A percentile compares a stretch with the other conserved stretches of the same genome.
These are phyloP conservation scores for Danio aesculapii DNA, from an alignment of 2,797 vertebrate species.

Conservation along the genomic window DNA sequence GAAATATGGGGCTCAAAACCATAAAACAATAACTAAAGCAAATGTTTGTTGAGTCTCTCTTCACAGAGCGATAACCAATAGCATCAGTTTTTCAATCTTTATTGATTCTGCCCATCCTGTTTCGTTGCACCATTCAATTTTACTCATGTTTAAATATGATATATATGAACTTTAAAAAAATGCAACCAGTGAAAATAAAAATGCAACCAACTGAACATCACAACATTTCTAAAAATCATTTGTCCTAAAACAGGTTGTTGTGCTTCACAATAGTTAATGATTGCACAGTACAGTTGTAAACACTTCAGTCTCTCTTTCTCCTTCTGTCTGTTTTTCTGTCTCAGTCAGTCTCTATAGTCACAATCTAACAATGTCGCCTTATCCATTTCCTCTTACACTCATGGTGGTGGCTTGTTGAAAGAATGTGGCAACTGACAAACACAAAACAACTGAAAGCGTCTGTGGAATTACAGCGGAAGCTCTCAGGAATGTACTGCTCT, in stretches of 20 bases:
- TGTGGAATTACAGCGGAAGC: conserved; percentile 60
- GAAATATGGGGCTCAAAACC: conserved; percentile 36
- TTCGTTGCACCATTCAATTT: neutral
- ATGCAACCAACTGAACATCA: neutral
- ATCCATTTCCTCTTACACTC: conserved; percentile 69
- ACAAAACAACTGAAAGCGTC: conserved; percentile 49
- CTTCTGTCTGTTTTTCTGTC: conserved; percentile 36
- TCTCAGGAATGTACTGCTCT: conserved; percentile 44
- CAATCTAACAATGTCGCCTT: conserved; percentile 61
- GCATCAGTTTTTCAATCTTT: neutral
- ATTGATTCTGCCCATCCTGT: neutral
- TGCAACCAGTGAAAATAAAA: neutral
- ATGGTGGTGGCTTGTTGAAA: conserved; percentile 51
- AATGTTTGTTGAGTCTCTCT: conserved; percentile 69
- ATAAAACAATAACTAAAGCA: conserved; percentile 59
- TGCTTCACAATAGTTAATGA: neutral
- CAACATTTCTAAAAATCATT: neutral
- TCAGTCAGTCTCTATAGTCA: conserved; percentile 49
- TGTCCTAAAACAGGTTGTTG: neutral
- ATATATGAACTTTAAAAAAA: too few relatives aligned
- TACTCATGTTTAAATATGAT: too few relatives aligned
- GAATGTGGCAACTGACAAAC: conserved; percentile 71
- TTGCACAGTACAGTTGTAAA: neutral
- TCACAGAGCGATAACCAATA: conserved; percentile 33
- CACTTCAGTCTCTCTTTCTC: neutral